Evolutionary conservation across 2,888 invertebrate species (phyloP), one percentile per base, ranked within the genome.

Genomic region (Agonum fuliginosum): DNA sequence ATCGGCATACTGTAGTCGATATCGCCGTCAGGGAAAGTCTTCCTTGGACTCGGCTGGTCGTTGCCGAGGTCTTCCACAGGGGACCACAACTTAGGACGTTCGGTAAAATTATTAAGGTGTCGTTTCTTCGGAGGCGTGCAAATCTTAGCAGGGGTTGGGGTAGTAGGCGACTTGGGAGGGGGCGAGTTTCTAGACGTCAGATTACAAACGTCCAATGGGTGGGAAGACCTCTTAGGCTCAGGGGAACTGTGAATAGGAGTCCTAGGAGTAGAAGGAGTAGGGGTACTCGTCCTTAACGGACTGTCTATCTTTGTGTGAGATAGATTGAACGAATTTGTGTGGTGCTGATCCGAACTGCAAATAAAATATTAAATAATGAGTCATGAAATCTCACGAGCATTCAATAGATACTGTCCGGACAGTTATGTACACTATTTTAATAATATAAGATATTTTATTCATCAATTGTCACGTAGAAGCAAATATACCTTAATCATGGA

Each of bases 1-100:
- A 96, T 96, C 58, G 97, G 96, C 83, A 96, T 91, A 83, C 94
- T 94, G 88, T 93, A 94, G 88, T 95, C 95, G 80, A 94, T 91
- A 78, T 91, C 90, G 27, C 89, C 89, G 22, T 88, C 83, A 80
- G 85, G 83, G 75, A 86, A 80, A 54, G 83, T 74, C 78, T 79
- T 81, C 73, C 80, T 80, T 69, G 81, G 78, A 73, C 81, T 79
- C 43, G 78, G 65, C 74, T 82, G 81, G 75, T 82, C 81, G 37
- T 78, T 78, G 51, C 79, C 78, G 43, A 80, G 80, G 20, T 84
- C 84, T 79, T 85, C 85, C 65, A 90, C 89, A 17, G 91, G 90
- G 75, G 90, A 88, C 91, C 91, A 91, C n/a, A 90, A 90, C 82
- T 91, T 91, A 3, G 91, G 90, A 1, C 67, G 30, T 3, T 67